Percentiles rank a stretch among this genome's conserved stretches.
Conservation (phyloP, 2,797 vertebrate genomes). For the Cyprinella venusta region DNA sequence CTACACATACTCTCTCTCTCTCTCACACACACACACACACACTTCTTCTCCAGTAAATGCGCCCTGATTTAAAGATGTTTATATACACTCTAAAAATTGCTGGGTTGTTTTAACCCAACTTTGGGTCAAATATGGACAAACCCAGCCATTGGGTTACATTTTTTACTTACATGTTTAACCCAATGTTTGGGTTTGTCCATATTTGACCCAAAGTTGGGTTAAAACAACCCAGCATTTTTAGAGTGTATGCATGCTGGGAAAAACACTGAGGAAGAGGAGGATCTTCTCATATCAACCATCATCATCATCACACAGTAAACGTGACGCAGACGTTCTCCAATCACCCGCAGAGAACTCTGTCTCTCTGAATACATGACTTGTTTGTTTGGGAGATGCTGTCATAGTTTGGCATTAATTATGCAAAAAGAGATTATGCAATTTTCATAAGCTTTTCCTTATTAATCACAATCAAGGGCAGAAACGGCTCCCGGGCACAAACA, state of each 20-base stretch:
- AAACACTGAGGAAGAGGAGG: background rate
- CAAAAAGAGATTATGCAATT: constrained; percentile 68
- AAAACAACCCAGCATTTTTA: too few relatives aligned
- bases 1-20: background rate
- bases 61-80: background rate
- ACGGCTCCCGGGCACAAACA: constrained; percentile 61
- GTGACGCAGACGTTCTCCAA: background rate
- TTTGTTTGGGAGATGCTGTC: constrained; percentile 51
- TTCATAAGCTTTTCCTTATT: constrained; percentile 73
- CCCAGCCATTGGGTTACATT: too few relatives aligned
- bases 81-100: too few relatives aligned
- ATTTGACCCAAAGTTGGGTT: too few relatives aligned
- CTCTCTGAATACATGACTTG: constrained; percentile 29
- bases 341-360: background rate
- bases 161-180: too few relatives aligned
- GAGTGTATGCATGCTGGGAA: background rate
- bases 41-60: too few relatives aligned
- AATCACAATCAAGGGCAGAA: constrained; percentile 67
- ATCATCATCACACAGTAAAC: background rate
- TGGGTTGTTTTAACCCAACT: too few relatives aligned
- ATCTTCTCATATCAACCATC: too few relatives aligned
- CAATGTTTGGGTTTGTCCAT: too few relatives aligned
- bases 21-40: too few relatives aligned
- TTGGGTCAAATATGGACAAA: too few relatives aligned
- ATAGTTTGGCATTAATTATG: constrained; percentile 71